Conservation (phyloP, 2,113 vertebrate genomes). For the Lethenteron reissneri region DNA sequence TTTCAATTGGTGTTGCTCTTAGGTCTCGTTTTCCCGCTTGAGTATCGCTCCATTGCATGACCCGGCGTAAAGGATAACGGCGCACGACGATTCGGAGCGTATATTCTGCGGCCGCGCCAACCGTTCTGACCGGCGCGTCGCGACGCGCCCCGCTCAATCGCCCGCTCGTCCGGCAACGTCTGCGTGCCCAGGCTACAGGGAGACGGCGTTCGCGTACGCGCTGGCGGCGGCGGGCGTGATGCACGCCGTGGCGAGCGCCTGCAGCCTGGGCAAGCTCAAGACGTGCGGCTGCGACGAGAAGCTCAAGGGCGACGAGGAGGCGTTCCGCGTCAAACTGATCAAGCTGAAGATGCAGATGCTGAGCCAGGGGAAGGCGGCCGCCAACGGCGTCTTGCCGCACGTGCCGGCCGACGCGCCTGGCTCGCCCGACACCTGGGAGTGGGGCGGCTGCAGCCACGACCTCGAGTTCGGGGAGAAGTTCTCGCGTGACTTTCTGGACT, state of each 20-base stretch:
- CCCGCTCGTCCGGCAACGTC: not conserved
- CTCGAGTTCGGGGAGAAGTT: constrained; percentile 93
- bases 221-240: constrained; percentile 74
- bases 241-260: constrained; percentile 80
- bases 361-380: constrained; percentile 79
- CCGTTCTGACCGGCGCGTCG: not conserved
- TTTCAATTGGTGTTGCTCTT: no score
- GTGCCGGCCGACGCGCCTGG: constrained; percentile 45
- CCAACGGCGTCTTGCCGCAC: constrained; percentile 77
- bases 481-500: constrained; percentile 86
- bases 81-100: no score
- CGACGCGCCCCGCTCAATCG: not conserved
- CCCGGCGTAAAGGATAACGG: no score
- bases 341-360: constrained; percentile 79
- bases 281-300: constrained; percentile 72
- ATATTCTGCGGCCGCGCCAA: no score
- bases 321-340: constrained; percentile 67
- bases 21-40: no score
- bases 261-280: constrained; percentile 76
- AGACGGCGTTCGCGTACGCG: constrained; percentile 83
- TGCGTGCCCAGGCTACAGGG: constrained; percentile 46
- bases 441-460: constrained; percentile 91
- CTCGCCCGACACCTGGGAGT: constrained; percentile 91
- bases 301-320: constrained; percentile 67
- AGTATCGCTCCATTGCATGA: no score